Conservation (phyloP, 2,888 invertebrate species). For the Tupiocoris notatus region DNA sequence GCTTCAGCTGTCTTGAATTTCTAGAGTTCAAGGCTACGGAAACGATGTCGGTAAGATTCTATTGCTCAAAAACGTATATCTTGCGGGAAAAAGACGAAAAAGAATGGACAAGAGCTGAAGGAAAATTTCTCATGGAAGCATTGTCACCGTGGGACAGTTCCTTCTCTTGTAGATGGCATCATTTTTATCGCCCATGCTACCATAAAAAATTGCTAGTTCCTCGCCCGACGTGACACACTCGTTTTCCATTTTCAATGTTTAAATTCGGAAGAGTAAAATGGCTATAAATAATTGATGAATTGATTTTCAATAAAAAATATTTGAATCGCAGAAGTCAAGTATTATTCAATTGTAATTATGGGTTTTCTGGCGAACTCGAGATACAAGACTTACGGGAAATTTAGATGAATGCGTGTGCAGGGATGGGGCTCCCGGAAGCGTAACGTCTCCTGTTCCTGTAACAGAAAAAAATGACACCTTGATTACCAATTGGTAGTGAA, state of each 20-base stretch:
- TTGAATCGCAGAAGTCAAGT: too few species aligned
- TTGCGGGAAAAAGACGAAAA: neutral
- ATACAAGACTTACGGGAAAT: conserved; percentile 77
- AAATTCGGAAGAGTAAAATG: too few species aligned
- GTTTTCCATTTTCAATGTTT: neutral
- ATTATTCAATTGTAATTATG: too few species aligned
- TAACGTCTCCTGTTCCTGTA: conserved; percentile 47
- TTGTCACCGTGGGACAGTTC: neutral
- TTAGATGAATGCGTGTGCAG: conserved; percentile 76
- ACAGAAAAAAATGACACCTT: conserved; percentile 35
- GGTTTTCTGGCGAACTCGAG: too few species aligned
- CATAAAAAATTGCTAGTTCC: neutral
- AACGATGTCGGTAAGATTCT: neutral
- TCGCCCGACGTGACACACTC: neutral
- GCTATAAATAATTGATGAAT: too few species aligned
- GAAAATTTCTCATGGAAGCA: neutral
- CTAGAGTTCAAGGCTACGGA: neutral
- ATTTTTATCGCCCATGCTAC: neutral
- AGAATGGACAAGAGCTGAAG: neutral
- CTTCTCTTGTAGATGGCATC: neutral
- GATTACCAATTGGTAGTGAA: too few species aligned
- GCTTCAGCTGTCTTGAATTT: neutral
- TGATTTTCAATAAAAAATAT: too few species aligned
- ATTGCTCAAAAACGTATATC: neutral
- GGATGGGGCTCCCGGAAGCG: conserved; percentile 47